Evolutionary conservation across 2,797 vertebrate genomes (phyloP), one percentile per base, ranked within the genome.

Genomic region (Eulemur coronatus): DNA sequence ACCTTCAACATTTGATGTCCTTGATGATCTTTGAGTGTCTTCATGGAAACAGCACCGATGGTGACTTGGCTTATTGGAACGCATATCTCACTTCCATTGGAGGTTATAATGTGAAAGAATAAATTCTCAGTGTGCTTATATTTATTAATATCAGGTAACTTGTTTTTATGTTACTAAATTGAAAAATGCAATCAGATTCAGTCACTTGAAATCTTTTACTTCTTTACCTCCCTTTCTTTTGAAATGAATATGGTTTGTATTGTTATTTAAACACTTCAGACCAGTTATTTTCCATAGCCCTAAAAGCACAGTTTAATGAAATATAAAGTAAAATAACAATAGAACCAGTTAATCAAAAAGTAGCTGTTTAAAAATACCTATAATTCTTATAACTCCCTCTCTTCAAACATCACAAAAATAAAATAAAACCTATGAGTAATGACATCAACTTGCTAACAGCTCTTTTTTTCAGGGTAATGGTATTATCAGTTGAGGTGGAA

Each of bases 221-320:
- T 90, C 17, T 87, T 88, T 69, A 22, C 38, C 2, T 52, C 13
- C 38, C 89, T 94, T 87, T 67, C 84, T 88, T 93, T 96, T 48
- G 43, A 84, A 86, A 69, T 73, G 28, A 92, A 75, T 41, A 59
- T 69, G n/a, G 55, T 89, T n/a, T 85, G 15, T 57, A 15, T 84
- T 92, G 48, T 91, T 92, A 43, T 41, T 76, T 35, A 85, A 89
- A 94, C 7, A 88, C 30, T 92, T 70, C 6, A 30, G 41, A 22
- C 0, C 18, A 43, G 52, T 89, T 82, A 79, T 82, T 89, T 86
- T 86, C 41, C 78, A 35, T 18, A 93, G 26, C n/a, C 0, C 11
- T 11, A 69, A 55, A 18, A 89, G 15, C 22, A 61, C 7, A 63
- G 46, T 38, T 87, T 80, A 94, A 48, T 69, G 18, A 92, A 95